These are phyloP conservation scores for Himalopsyche tibetana DNA, from an alignment of 2,888 invertebrate genomes.

Conservation along the genomic window DNA sequence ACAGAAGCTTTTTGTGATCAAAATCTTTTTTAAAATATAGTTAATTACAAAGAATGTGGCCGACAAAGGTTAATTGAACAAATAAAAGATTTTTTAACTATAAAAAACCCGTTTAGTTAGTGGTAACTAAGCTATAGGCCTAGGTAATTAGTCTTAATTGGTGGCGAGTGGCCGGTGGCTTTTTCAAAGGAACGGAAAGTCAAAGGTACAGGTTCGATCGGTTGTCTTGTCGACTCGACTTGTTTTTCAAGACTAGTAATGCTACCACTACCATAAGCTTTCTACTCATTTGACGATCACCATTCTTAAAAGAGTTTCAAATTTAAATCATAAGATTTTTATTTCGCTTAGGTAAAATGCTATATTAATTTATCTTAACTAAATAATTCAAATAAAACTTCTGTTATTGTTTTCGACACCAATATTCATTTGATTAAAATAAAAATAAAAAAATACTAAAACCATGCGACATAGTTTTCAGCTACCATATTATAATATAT, in stretches of 20 bases:
- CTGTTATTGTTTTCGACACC: too few species aligned
- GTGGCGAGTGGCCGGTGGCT: background rate
- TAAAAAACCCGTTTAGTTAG: constrained; percentile 36
- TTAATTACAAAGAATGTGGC: background rate
- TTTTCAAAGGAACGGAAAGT: background rate
- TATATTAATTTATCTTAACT: too few species aligned
- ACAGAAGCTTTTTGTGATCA: constrained; percentile 24
- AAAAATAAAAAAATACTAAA: too few species aligned
- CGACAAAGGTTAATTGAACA: constrained; percentile 36
- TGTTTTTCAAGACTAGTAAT: constrained; percentile 20
- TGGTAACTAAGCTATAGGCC: constrained; percentile 39
- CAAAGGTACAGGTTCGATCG: constrained; percentile 40
- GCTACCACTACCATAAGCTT: background rate
- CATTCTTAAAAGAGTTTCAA: background rate
- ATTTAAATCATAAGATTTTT: too few species aligned
- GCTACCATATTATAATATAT: too few species aligned
- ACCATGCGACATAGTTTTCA: too few species aligned
- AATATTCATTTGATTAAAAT: too few species aligned
- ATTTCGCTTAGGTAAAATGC: too few species aligned
- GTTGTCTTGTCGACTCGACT: constrained; percentile 24
- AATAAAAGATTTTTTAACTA: constrained; percentile 28
- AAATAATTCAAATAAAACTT: too few species aligned
- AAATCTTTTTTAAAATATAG: constrained; percentile 17
- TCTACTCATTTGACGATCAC: constrained; percentile 5
- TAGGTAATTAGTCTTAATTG: constrained; percentile 41